Evolutionary conservation across 2,113 vertebrate genomes (phyloP).

Genomic region (Anhinga anhinga): DNA sequence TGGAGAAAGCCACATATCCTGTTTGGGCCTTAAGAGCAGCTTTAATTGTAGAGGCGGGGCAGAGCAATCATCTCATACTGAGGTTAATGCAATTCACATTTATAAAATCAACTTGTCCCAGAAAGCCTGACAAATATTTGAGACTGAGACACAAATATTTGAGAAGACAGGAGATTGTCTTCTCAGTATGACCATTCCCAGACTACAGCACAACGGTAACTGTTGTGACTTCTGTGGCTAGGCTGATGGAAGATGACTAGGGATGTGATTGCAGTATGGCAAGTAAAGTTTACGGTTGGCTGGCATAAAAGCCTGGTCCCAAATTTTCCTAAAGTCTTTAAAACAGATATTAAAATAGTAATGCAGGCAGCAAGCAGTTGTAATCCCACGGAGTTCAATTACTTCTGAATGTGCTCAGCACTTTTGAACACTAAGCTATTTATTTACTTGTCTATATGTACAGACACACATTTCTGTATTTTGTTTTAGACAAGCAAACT

Average conservation of each 20-base stretch:
- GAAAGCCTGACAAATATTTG: not conserved
- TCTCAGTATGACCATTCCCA: not conserved
- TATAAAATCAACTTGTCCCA: not conserved
- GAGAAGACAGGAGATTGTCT: not conserved
- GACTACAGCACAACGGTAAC: not conserved
- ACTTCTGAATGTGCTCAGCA: not conserved
- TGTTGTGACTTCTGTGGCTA: not conserved
- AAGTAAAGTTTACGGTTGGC: not conserved
- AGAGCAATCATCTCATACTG: not conserved
- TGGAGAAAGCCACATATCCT: not conserved
- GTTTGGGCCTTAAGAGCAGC: not conserved
- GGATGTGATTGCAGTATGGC: not conserved
- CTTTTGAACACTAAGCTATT: constrained; percentile 5
- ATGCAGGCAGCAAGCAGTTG: not conserved
- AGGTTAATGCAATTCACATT: not conserved
- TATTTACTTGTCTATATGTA: not conserved
- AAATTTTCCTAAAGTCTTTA: constrained; percentile 11
- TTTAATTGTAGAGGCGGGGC: not conserved
- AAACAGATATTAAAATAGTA: constrained; percentile 13
- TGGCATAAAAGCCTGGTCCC: not conserved
- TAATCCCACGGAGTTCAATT: constrained; percentile 14
- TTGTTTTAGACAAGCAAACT: not conserved
- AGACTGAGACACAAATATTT: not conserved
- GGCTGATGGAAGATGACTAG: not conserved
- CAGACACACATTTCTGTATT: not conserved